Base-by-base conservation (phyloP, 2,888 invertebrate genomes). In the Patella ulyssiponensis region DNA sequence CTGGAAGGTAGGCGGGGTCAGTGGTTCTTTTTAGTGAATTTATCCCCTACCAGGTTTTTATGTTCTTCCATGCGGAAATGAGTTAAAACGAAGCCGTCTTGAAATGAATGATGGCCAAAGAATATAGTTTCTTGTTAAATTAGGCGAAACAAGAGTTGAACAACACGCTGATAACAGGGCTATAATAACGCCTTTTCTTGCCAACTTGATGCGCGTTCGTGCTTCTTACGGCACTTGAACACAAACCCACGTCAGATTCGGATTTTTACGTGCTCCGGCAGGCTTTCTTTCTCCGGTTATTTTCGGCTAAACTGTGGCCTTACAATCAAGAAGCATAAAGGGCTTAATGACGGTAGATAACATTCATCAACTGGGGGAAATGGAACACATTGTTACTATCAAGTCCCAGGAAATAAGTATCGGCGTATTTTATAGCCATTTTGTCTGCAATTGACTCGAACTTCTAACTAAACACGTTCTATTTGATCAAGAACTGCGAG, bases 61-160 rank as follows among this genome's bases (percentile, higher is more conserved):
- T 76, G 44, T 76, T 58, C 76, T 44, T 23, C 71, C 71, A 76
- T 71, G 76, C 76, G 76, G 76, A 76, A 76, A 76, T 76, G 71
- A 76, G 44, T 70, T 71, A 20, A 23, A 71, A 51, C 64, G 74
- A 64, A 74, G 20, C 64, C 23, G 14, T 23, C 20, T 20, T 64
- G 64, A 64, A 20, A 23, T 64, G 64, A 64, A 64, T 64, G 64
- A 64, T 23, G 64, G 64, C 12, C 23, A 64, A 23, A 23, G 64
- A 64, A 64, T 64, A 64, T 23, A 23, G 64, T 23, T 23, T 64
- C 20, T 64, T 64, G 64, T 64, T 64, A 64, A 64, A 64, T 64
- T 64, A 64, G 23, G 64, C 64, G 64, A 64, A 23, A 23, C 64
- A 64, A 64, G 23, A 64, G 64, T 64, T 64, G 64, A 64, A 64